phyloP scores from a whole-genome alignment of 2,888 invertebrate genomes.

The Agrotis puta region DNA sequence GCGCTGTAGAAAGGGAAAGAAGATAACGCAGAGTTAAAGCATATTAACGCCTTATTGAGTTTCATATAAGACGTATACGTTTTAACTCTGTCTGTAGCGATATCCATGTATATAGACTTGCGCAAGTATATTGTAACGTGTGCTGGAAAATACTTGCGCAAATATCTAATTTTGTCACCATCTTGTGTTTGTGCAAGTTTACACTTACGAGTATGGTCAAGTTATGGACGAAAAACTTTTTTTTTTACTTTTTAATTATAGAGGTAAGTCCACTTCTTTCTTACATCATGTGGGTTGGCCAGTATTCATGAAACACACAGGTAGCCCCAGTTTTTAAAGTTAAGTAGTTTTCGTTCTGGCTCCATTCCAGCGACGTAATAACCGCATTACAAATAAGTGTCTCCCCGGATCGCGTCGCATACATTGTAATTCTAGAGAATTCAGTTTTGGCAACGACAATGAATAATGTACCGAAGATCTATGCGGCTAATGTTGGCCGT shows the following conservation, averaged over 20 bases:
- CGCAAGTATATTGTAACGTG: too few species aligned
- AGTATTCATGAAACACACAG: conserved; percentile 75
- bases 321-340: conserved; percentile 80
- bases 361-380: conserved; percentile 78
- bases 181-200: too few species aligned
- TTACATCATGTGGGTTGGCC: conserved; percentile 54
- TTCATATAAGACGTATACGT: too few species aligned
- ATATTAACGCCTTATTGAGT: too few species aligned
- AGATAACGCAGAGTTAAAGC: too few species aligned
- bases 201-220: too few species aligned
- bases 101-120: too few species aligned
- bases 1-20: too few species aligned
- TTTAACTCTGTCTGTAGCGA: too few species aligned
- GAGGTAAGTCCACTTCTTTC: conserved; percentile 30
- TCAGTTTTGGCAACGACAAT: conserved; percentile 66
- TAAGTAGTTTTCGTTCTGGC: conserved; percentile 80
- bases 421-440: conserved; percentile 70
- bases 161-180: too few species aligned
- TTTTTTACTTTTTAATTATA: neutral
- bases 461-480: conserved; percentile 63
- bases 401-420: conserved; percentile 69
- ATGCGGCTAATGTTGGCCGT: conserved; percentile 56
- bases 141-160: too few species aligned
- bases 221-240: too few species aligned
- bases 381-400: conserved; percentile 82